These are phyloP conservation scores for Schizaphis graminum DNA, from an alignment of 2,888 invertebrate genomes.

Conservation along the genomic window DNA sequence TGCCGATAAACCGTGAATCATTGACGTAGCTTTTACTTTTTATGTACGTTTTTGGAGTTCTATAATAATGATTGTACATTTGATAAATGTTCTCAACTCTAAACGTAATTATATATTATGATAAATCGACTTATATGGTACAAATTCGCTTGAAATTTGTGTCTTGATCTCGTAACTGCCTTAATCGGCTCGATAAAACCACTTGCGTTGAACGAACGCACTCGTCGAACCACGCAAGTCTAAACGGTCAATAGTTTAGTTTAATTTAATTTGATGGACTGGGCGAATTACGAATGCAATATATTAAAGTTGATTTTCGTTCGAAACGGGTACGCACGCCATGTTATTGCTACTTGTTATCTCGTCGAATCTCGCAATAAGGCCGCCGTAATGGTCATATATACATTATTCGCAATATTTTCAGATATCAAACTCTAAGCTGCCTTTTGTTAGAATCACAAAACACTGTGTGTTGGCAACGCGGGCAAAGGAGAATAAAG, in stretches of 20 bases:
- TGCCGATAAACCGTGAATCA: background rate
- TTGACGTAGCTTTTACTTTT: background rate
- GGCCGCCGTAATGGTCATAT: background rate
- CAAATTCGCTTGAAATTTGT: background rate
- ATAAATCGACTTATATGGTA: background rate
- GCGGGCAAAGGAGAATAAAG: background rate
- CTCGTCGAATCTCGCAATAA: background rate
- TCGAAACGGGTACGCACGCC: too few species aligned
- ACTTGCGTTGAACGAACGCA: background rate
- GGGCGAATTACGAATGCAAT: too few species aligned
- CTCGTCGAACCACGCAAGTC: background rate
- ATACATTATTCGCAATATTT: background rate
- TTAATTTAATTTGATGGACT: background rate
- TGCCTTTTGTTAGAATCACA: background rate
- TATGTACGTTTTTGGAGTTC: background rate
- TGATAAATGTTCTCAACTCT: background rate
- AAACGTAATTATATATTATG: background rate
- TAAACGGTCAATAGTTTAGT: background rate
- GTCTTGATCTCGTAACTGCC: background rate
- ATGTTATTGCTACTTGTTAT: background rate
- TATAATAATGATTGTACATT: background rate
- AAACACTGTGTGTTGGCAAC: background rate
- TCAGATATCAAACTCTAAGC: slow-evolving; percentile 2
- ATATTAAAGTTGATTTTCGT: too few species aligned
- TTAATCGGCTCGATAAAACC: background rate